These are phyloP conservation scores for Caprella mutica DNA, from an alignment of 2,888 invertebrate species.

Conservation along the genomic window DNA sequence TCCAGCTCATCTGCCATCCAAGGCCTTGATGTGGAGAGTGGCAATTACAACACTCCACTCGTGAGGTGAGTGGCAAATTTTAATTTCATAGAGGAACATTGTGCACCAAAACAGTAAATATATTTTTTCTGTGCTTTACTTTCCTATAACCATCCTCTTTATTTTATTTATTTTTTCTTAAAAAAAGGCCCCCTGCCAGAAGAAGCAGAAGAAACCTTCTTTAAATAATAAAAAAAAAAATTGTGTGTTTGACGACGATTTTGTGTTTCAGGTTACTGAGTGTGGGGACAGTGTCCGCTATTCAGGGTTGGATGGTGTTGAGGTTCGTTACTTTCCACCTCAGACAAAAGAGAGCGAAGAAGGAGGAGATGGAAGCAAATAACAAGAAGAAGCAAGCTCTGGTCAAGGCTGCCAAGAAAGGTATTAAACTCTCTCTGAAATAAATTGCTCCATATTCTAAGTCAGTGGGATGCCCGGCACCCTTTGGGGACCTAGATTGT, in stretches of 20 bases:
- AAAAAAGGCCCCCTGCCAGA: too few relatives aligned
- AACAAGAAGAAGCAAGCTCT: conserved; percentile 45
- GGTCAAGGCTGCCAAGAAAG: conserved; percentile 45
- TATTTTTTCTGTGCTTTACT: neutral
- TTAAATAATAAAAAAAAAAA: neutral
- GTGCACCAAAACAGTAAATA: neutral
- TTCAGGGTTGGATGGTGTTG: conserved; percentile 79
- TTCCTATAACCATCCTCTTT: neutral
- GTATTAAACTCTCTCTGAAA: neutral
- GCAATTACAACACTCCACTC: conserved; percentile 59
- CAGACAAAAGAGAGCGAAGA: conserved; percentile 55
- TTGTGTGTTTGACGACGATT: conserved; percentile 7
- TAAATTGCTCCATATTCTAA: too few relatives aligned
- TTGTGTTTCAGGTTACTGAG: conserved; percentile 56
- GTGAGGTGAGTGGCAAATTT: conserved; percentile 41
- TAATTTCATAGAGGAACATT: neutral
- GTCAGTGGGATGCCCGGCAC: too few relatives aligned
- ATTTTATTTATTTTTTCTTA: too few relatives aligned
- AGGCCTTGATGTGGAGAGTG: conserved; percentile 48
- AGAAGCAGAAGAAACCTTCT: too few relatives aligned
- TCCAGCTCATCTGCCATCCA: conserved; percentile 44
- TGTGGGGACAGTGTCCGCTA: conserved; percentile 60
- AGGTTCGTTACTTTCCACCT: conserved; percentile 81
- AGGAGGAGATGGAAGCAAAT: conserved; percentile 36
- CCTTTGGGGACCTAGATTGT: too few relatives aligned